Evolutionary conservation across 2,113 vertebrate species (phyloP), one percentile per base, ranked within the genome.

Genomic region (Alligator sinensis): DNA sequence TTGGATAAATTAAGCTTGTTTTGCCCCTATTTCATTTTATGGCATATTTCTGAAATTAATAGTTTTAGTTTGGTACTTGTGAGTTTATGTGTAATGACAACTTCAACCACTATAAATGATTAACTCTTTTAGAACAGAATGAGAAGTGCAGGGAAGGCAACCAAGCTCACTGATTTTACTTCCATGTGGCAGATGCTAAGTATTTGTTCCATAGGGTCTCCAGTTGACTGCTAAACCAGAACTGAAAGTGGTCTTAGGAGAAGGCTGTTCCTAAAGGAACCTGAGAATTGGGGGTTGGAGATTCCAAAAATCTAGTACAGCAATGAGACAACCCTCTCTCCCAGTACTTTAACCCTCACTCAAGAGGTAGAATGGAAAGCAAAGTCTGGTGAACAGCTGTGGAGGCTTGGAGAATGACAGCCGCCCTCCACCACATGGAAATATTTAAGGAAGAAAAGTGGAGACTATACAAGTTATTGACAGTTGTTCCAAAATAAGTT

Each of bases 391-490:
- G 89, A 82, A 91, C 91, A 94, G 85, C 96, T 96, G 94, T 91
- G 92, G 70, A 77, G 82, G 77, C 68, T 80, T 47, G 76, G 91
- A 93, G 87, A 61, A 89, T 82, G 86, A 91, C 87, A 93, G 72
- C 16, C 10, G 83, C 83, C 92, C 55, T 83, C 47, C 34, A 47
- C 78, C 96, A 97, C 94, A 95, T 97, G 93, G 93, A 78, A 96
- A 92, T 94, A 94, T 95, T 97, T 97, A 96, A 17, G 58, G 86
- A 88, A 96, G 95, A 91, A 97, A 95, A 95, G 95, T 93, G 0
- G 79, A 94, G 93, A 78, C 87, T 86, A 83, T 91, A 86, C 83
- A 86, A 96, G 72, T 95, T 96, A 95, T 94, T 95, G 96, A 96
- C 96, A 91, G 86, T 75, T 76, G 83, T 82, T 96, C 95, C 91